phyloP scores from a whole-genome alignment of 2,888 invertebrate species.

The Dichetophora obliterata region DNA sequence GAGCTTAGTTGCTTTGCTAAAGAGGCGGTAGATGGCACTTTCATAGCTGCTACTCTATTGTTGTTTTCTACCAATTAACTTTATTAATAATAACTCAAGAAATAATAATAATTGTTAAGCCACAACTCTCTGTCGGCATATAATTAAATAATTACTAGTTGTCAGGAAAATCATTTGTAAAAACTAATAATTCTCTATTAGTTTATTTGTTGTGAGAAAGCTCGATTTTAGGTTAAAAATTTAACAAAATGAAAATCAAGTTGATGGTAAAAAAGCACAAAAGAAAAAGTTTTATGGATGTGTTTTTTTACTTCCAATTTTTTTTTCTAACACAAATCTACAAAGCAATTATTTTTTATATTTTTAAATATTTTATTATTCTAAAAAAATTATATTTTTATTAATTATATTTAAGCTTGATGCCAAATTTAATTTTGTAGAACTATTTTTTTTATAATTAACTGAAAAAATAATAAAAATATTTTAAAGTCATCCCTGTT shows the following conservation, averaged over 20 bases:
- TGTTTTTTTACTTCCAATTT: no score
- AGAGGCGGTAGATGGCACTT: neutral
- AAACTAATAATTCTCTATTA: neutral
- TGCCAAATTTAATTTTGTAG: no score
- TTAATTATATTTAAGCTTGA: no score
- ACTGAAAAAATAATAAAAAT: no score
- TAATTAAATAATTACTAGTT: neutral
- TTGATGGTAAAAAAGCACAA: neutral
- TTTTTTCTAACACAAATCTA: no score
- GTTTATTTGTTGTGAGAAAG: neutral
- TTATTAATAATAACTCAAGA: neutral
- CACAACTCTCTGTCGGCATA: neutral
- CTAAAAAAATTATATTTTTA: no score
- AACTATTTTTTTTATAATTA: no score
- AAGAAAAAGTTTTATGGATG: no score
- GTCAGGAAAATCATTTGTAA: slow-evolving; percentile 12
- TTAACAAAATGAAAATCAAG: no score
- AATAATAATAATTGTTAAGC: slow-evolving; percentile 2
- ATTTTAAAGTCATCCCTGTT: no score
- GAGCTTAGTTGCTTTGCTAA: neutral
- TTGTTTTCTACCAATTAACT: neutral
- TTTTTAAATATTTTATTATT: no score
- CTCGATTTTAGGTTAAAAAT: neutral
- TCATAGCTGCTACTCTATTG: neutral
- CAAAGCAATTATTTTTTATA: no score